Conservation (phyloP, 2,888 invertebrate genomes). For the Xestia rhomboidea region DNA sequence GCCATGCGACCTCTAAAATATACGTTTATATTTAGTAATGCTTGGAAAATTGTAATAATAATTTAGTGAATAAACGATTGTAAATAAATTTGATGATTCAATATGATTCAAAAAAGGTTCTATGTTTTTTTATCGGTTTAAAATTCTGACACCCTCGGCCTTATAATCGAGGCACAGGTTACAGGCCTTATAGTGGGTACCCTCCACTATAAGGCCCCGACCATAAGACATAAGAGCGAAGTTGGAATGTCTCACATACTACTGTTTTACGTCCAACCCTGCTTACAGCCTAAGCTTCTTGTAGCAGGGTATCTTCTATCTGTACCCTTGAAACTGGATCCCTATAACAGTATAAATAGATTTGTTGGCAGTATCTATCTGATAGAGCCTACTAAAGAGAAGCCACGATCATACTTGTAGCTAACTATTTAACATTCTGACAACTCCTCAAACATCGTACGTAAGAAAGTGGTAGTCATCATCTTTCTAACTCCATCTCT, state of each 20-base stretch:
- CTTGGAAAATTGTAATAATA: slow-evolving; percentile 11
- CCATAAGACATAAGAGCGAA: neutral
- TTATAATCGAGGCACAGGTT: neutral
- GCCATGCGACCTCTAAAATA: slow-evolving; percentile 49
- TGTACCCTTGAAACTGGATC: neutral
- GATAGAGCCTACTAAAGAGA: neutral
- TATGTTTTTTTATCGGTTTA: neutral
- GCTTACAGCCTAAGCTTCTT: neutral
- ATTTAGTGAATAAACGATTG: neutral
- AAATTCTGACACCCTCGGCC: neutral
- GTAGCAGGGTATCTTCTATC: neutral
- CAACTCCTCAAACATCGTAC: neutral
- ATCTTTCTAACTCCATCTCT: neutral
- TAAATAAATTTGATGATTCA: neutral
- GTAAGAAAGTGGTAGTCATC: neutral
- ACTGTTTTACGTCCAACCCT: neutral
- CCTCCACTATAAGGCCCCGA: no score
- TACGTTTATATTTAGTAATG: slow-evolving; percentile 27
- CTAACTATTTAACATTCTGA: neutral
- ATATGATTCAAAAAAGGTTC: neutral
- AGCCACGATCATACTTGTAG: neutral
- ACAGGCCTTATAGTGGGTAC: neutral
- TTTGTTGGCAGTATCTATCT: neutral
- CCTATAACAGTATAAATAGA: neutral
- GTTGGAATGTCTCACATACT: neutral